phyloP scores from a whole-genome alignment of 2,888 invertebrate genomes.

The Zelleria hepariella region DNA sequence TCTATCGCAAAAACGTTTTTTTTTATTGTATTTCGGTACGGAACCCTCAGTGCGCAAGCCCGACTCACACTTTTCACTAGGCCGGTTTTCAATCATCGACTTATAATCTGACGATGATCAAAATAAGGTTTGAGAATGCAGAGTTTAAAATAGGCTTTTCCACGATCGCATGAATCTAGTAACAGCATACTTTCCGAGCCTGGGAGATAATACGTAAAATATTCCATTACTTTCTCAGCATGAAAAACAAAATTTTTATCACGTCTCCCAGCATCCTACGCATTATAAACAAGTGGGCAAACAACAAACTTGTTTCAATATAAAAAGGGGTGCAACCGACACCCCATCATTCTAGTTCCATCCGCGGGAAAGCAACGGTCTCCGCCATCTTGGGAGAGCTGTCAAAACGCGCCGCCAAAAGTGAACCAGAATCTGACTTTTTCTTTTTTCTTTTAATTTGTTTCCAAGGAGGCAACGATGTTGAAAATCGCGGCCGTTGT shows the following conservation, averaged over 20 bases:
- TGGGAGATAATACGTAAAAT: too few relatives aligned
- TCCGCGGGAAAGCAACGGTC: not conserved
- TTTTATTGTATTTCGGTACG: too few relatives aligned
- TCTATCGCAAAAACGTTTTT: too few relatives aligned
- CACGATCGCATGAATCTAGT: too few relatives aligned
- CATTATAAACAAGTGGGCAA: conserved; percentile 8
- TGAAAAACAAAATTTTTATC: not conserved
- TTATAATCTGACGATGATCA: too few relatives aligned
- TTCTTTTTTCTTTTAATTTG: not conserved
- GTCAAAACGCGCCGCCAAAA: not conserved
- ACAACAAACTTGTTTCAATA: conserved; percentile 9
- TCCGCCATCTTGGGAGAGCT: conserved; percentile 2
- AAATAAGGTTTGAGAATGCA: too few relatives aligned
- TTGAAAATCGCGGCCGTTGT: conserved; percentile 47
- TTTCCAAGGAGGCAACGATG: conserved; percentile 25
- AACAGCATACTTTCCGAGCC: too few relatives aligned
- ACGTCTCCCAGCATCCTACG: conserved; percentile 7
- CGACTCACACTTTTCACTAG: too few relatives aligned
- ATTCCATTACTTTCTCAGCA: not conserved
- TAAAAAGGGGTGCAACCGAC: conserved; percentile 10
- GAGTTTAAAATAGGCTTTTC: too few relatives aligned
- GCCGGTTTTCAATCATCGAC: too few relatives aligned
- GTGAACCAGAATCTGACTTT: not conserved
- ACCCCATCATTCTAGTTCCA: not conserved
- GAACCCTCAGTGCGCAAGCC: too few relatives aligned